Evolutionary conservation across 2,113 vertebrate species (phyloP).

Genomic region (Callithrix jacchus): DNA sequence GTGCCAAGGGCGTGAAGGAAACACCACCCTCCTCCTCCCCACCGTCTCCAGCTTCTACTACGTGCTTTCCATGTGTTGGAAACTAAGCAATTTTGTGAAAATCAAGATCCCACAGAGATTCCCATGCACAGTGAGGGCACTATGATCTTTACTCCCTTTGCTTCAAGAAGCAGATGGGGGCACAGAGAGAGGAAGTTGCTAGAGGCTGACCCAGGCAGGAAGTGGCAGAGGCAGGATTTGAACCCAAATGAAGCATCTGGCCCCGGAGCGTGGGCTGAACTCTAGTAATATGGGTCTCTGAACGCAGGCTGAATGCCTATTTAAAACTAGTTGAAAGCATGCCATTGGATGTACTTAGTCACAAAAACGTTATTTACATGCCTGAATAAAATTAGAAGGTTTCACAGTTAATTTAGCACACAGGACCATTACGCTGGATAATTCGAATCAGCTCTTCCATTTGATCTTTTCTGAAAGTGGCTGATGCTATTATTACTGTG

Average conservation of each 20-base stretch:
- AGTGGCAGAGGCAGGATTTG: background rate
- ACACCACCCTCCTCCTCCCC: background rate
- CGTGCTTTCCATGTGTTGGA: background rate
- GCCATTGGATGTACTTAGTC: background rate
- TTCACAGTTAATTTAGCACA: conserved; percentile 21
- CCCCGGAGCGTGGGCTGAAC: background rate
- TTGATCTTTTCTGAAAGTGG: background rate
- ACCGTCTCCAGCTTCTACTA: background rate
- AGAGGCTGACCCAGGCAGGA: background rate
- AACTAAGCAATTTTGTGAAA: background rate
- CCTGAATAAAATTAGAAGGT: conserved; percentile 36
- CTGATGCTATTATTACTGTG: background rate
- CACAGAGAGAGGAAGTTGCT: background rate
- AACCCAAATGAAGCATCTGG: background rate
- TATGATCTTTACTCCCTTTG: accelerated
- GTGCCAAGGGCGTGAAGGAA: background rate
- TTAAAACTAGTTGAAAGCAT: background rate
- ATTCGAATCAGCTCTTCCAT: background rate
- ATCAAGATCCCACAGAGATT: background rate
- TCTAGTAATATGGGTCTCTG: background rate
- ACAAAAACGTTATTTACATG: background rate
- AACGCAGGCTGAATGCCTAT: background rate
- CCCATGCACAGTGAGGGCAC: background rate
- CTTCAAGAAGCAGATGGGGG: background rate
- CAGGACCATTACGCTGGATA: background rate